These are phyloP conservation scores for Tipula helvola DNA, from an alignment of 2,888 invertebrate species.

Conservation along the genomic window DNA sequence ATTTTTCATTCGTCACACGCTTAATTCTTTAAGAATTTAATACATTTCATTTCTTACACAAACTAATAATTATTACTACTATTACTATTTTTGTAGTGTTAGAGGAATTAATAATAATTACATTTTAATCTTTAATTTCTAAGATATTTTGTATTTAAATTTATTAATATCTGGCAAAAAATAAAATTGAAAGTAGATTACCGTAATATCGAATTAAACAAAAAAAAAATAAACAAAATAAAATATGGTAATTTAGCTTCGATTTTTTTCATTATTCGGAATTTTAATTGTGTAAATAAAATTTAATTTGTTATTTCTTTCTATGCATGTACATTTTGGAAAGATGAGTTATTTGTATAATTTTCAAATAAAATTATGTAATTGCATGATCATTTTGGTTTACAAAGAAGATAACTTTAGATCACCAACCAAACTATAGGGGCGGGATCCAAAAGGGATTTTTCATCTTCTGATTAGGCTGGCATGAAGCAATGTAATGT, in stretches of 20 bases:
- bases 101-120: neutral
- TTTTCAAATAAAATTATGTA: neutral
- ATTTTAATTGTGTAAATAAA: neutral
- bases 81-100: neutral
- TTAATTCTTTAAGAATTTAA: neutral
- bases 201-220: neutral
- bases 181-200: neutral
- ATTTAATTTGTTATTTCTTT: neutral
- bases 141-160: neutral
- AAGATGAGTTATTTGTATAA: neutral
- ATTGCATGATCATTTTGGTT: neutral
- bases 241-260: neutral
- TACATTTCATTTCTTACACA: neutral
- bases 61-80: neutral
- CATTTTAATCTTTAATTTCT: neutral
- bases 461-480: too few species aligned
- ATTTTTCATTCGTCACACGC: neutral
- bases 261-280: neutral
- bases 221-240: neutral
- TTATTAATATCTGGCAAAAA: neutral
- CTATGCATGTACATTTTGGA: neutral
- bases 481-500: too few species aligned
- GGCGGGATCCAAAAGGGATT: too few species aligned
- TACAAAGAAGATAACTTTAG: neutral
- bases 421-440: neutral